Base-by-base conservation (phyloP, 2,113 vertebrate species). In the Chiloscyllium plagiosum region DNA sequence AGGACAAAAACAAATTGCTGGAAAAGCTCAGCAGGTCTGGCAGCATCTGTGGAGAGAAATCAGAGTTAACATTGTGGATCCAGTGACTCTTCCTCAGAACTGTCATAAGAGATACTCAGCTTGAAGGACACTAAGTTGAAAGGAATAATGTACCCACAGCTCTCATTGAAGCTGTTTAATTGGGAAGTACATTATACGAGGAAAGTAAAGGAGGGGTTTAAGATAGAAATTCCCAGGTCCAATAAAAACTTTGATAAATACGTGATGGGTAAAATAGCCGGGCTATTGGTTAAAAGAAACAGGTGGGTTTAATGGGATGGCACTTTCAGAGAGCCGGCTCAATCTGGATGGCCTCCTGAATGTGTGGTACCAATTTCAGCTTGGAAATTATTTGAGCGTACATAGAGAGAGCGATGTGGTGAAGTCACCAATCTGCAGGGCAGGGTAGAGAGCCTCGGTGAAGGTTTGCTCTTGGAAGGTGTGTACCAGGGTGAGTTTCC, bases 401-500 rank as follows among this genome's bases (percentile, higher is more conserved):
- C 94, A 95, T 20, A 95, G 69, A 42, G 68, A 22, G 68, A 95
- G 69, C 5, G 66, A 50, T 72, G 94, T 95, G 42, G 66, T 95
- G 37, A 95, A 95, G 50, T 95, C 94, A 50, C 94, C 94, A 12
- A 97, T 97, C 42, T 97, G 97, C 33, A 98, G 96, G 0, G 98
- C 98, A 29, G 98, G 98, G 96, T 97, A 98, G 10, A 98, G 96
- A 8, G 97, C 97, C 52, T 96, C 96, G 1, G 96, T 96, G 94
- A 98, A 98, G 1, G 29, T 83, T 26, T 26, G 24, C 33, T 98
- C 97, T 96, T 97, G 96, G 95, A 96, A 98, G 61, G 97, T 97
- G 96, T 98, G 97, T 90, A 98, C 96, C 15, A 97, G 96, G 90
- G 61, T 96, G 20, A 98, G 96, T 96, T 96, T 96, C 95, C 97